Percentiles rank a stretch among this genome's conserved stretches.
These are phyloP conservation scores for Hippasteria phrygiana DNA, from an alignment of 53 echinoderm and acorn worm species.

Conservation along the genomic window DNA sequence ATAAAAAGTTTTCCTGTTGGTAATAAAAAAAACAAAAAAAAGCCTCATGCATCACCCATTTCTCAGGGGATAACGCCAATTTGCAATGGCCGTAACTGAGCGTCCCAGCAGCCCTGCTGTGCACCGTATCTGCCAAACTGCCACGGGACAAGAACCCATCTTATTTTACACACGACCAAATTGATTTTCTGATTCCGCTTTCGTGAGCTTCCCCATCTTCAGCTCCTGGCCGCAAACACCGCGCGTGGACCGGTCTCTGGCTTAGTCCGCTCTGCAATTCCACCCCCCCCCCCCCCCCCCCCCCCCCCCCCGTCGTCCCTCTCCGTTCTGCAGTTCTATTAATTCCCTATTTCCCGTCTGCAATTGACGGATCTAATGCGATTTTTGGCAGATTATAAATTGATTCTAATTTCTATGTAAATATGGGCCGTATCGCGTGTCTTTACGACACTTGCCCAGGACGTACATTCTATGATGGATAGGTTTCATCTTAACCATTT, in stretches of 20 bases:
- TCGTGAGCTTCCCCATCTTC: conserved; percentile 33
- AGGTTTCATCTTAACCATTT: conserved; percentile 22
- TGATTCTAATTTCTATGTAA: conserved; percentile 61
- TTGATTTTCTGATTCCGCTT: conserved; percentile 71
- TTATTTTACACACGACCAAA: conserved; percentile 59
- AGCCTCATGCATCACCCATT: conserved; percentile 27
- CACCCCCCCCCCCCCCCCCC: too few relatives aligned
- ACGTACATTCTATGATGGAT: conserved; percentile 17
- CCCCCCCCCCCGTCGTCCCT: background rate
- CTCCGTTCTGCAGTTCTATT: conserved; percentile 24
- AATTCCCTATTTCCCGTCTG: conserved; percentile 34
- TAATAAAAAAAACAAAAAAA: background rate
- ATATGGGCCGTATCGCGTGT: conserved; percentile 49
- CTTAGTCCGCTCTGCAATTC: background rate
- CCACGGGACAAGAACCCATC: conserved; percentile 56
- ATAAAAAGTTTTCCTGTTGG: background rate
- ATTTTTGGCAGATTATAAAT: conserved; percentile 65
- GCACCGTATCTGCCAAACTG: conserved; percentile 59
- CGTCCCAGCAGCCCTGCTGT: conserved; percentile 18
- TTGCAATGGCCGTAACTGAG: conserved; percentile 49
- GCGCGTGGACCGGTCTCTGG: background rate
- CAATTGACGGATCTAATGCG: conserved; percentile 45
- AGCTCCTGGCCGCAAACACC: conserved; percentile 25
- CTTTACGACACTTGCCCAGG: background rate
- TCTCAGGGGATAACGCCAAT: conserved; percentile 33